Conservation (phyloP, 23 tunicate species). For the Trididemnum clinides region DNA sequence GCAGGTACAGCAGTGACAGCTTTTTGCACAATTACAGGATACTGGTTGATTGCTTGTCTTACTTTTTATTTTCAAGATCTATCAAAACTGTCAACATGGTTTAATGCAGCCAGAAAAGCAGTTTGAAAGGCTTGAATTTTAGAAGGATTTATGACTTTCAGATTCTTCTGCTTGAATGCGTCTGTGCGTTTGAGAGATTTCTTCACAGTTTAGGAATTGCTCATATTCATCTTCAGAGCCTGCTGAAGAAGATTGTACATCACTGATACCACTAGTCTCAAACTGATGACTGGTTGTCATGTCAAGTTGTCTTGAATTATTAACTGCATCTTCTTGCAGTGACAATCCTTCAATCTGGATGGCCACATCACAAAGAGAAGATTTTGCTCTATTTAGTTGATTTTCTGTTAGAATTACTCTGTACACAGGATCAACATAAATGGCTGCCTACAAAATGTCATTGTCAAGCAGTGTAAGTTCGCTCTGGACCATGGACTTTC, state of each 20-base stretch:
- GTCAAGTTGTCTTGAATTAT: neutral
- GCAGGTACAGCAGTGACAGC: neutral
- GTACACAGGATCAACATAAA: slow-evolving; percentile 16
- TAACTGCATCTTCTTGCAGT: neutral
- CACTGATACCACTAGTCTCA: too few species aligned
- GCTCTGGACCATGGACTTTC: neutral
- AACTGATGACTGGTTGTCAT: neutral
- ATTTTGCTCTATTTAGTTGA: neutral
- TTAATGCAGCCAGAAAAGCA: neutral
- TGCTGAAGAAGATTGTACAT: too few species aligned
- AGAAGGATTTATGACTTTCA: neutral
- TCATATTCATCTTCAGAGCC: neutral
- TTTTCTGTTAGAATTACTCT: neutral
- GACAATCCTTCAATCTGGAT: neutral
- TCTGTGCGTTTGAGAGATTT: neutral
- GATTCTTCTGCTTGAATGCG: neutral
- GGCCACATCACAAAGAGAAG: neutral
- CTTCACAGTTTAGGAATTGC: neutral
- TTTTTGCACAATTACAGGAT: neutral
- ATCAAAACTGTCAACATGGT: neutral
- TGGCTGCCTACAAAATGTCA: neutral
- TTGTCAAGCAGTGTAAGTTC: neutral
- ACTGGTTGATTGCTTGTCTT: neutral
- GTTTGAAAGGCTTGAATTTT: neutral
- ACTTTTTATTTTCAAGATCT: neutral